Conservation (phyloP, 2,113 vertebrate species). For the Tonatia bakeri region DNA sequence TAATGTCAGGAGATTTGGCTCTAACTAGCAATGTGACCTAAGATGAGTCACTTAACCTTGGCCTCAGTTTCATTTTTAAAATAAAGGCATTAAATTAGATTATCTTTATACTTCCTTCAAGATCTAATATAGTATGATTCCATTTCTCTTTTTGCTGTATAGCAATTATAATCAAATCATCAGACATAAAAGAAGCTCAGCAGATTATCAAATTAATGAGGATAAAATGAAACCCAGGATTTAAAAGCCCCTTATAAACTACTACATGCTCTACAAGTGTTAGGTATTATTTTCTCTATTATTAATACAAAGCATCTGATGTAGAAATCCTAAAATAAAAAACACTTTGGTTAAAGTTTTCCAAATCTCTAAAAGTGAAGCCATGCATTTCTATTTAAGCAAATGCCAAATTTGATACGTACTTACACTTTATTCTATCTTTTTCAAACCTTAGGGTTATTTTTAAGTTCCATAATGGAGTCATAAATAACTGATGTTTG, state of each 20-base stretch:
- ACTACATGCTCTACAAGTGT: slow-evolving; percentile 1
- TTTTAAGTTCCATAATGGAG: background rate
- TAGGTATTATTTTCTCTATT: slow-evolving; percentile 34
- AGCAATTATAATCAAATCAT: slow-evolving; percentile 57
- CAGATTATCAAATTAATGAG: slow-evolving; percentile 55
- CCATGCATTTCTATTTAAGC: background rate
- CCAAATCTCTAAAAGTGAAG: background rate
- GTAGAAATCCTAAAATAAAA: slow-evolving; percentile 52
- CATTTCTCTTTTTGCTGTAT: slow-evolving; percentile 41
- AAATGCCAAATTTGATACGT: slow-evolving; percentile 28
- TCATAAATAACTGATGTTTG: background rate
- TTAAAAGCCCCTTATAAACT: slow-evolving; percentile 46
- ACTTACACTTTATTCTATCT: background rate
- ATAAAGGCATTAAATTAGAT: slow-evolving; percentile 54
- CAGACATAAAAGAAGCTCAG: slow-evolving; percentile 28
- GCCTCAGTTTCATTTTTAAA: slow-evolving; percentile 61
- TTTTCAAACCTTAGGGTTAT: slow-evolving; percentile 1
- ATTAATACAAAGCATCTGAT: slow-evolving; percentile 35
- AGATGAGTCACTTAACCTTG: slow-evolving; percentile 63
- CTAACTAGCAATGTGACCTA: slow-evolving; percentile 53
- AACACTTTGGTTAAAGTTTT: slow-evolving; percentile 1
- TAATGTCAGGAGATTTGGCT: slow-evolving; percentile 15
- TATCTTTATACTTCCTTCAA: slow-evolving; percentile 55
- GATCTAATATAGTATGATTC: slow-evolving; percentile 37
- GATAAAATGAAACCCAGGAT: slow-evolving; percentile 55